Evolutionary conservation across 2,113 vertebrate genomes (phyloP).

Genomic region (Anser cygnoides): DNA sequence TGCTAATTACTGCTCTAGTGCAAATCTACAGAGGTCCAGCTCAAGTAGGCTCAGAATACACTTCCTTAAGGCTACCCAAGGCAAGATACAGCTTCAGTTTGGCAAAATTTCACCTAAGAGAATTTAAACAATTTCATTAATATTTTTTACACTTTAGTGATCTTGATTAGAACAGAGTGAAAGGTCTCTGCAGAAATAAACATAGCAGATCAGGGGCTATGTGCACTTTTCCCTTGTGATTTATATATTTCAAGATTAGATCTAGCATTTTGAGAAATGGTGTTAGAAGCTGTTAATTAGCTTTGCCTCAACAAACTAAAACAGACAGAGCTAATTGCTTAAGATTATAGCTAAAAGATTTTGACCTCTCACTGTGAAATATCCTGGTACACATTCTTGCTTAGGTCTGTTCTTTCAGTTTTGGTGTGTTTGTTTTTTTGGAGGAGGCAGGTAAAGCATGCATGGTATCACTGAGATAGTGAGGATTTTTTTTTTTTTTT

Average conservation of each 20-base stretch:
- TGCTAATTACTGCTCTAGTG: background rate
- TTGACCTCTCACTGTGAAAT: background rate
- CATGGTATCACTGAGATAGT: accelerated
- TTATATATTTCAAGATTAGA: slow-evolving; percentile 27
- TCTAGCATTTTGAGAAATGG: background rate
- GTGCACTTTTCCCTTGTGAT: background rate
- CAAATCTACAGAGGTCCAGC: background rate
- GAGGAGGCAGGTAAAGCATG: background rate
- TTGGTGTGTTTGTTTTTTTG: background rate
- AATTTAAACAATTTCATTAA: background rate
- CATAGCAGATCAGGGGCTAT: background rate
- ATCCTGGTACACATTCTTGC: background rate
- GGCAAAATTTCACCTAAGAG: background rate
- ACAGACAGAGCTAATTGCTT: slow-evolving; percentile 12
- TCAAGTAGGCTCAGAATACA: background rate
- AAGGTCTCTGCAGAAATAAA: background rate
- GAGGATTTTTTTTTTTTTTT: background rate
- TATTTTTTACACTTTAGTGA: background rate
- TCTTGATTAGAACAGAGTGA: background rate
- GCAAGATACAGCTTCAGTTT: background rate
- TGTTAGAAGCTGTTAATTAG: slow-evolving; percentile 21
- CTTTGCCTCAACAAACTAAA: background rate
- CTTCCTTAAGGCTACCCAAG: background rate
- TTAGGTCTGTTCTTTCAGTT: background rate
- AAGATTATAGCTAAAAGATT: background rate